A percentile compares a stretch with the other conserved stretches of the same genome.
Evolutionary conservation across 2,113 vertebrate species (phyloP).

Genomic region (Acinonyx jubatus): DNA sequence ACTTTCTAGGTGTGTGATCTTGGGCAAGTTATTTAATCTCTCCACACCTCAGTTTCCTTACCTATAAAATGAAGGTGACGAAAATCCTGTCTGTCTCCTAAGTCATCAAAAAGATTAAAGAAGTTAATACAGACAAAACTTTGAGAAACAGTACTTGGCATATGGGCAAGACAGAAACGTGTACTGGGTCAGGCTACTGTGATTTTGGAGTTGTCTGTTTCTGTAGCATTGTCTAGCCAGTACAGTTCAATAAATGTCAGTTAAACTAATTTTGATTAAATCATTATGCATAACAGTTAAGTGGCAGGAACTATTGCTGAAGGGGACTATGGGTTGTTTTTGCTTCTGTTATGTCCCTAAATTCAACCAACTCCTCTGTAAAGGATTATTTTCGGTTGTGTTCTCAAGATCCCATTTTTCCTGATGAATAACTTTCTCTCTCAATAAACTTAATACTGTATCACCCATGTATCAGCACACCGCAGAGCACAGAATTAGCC

Average conservation of each 20-base stretch:
- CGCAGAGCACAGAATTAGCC: background rate
- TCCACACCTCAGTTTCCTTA: background rate
- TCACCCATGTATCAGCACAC: background rate
- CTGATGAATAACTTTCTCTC: background rate
- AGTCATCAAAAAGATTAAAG: background rate
- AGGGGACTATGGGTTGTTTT: background rate
- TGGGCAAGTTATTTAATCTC: background rate
- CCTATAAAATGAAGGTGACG: background rate
- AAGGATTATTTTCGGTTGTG: background rate
- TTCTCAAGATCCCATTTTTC: conserved; percentile 11
- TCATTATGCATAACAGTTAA: background rate
- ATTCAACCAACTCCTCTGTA: background rate
- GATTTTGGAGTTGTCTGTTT: background rate
- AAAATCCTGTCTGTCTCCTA: background rate
- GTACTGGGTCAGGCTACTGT: background rate
- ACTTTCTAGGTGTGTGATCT: background rate
- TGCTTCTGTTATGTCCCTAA: background rate
- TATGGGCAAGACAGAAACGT: background rate
- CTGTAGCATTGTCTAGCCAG: background rate
- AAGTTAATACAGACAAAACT: background rate
- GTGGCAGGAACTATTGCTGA: conserved; percentile 13
- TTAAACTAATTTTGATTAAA: conserved; percentile 13
- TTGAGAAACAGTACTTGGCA: background rate
- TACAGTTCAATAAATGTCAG: background rate
- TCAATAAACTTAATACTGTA: background rate